These are phyloP conservation scores for Dasyurus viverrinus DNA, from an alignment of 2,113 vertebrate genomes.

Conservation along the genomic window DNA sequence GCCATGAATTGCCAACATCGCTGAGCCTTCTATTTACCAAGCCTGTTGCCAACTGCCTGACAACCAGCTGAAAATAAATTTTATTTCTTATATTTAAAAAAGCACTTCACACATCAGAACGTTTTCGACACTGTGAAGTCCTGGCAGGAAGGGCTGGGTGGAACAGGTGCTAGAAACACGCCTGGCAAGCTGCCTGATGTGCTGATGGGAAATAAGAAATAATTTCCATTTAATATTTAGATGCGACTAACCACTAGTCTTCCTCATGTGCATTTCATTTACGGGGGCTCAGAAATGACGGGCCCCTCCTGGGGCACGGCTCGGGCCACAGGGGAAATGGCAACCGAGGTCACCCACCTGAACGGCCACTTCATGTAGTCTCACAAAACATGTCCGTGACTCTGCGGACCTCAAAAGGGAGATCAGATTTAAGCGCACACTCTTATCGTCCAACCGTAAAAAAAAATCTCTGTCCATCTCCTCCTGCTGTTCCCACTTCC, in stretches of 20 bases:
- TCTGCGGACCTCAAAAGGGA: background rate
- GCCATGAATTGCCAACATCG: background rate
- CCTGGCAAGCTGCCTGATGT: background rate
- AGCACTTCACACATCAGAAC: conserved; percentile 55
- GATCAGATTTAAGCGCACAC: background rate
- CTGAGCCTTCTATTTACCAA: background rate
- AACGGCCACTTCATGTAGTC: background rate
- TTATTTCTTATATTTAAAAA: conserved; percentile 54
- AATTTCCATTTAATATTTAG: fast-evolving
- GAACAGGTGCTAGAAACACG: conserved; percentile 23
- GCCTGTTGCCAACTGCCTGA: conserved; percentile 70
- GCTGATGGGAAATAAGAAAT: background rate
- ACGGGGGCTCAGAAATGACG: background rate
- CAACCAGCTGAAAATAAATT: conserved; percentile 75
- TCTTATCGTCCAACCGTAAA: too few relatives aligned
- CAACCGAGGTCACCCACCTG: background rate
- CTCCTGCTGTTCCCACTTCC: background rate
- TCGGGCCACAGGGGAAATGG: background rate
- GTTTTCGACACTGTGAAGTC: conserved; percentile 23
- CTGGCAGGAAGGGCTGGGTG: conserved; percentile 13
- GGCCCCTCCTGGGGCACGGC: background rate
- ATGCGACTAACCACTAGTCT: background rate
- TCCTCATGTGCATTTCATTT: background rate
- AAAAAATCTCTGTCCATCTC: background rate
- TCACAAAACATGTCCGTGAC: background rate